Evolutionary conservation across 2,113 vertebrate species (phyloP).

Genomic region (Anoplopoma fimbria): DNA sequence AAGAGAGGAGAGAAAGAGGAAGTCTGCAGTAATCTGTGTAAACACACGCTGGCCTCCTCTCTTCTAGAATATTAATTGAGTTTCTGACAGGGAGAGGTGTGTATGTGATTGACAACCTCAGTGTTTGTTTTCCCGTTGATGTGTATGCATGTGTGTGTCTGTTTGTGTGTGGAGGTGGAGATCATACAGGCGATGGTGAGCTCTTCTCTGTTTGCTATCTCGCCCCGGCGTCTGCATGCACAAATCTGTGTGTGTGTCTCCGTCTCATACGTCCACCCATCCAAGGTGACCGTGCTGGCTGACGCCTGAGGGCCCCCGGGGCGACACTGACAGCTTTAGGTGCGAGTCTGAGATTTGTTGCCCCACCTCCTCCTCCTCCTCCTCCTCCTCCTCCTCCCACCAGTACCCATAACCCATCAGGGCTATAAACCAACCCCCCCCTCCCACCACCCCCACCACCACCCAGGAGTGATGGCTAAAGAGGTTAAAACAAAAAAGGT

Average conservation of each 20-base stretch:
- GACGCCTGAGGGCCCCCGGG: conserved; percentile 74
- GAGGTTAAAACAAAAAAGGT: conserved; percentile 85
- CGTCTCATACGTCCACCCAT: conserved; percentile 70
- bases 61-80: conserved; percentile 78
- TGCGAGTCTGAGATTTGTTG: conserved; percentile 84
- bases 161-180: conserved; percentile 45
- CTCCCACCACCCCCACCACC: neutral
- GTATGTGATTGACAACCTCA: conserved; percentile 32
- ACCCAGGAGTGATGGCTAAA: conserved; percentile 79
- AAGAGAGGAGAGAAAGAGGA: conserved; percentile 19
- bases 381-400: conserved; percentile 56
- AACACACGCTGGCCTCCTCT: conserved; percentile 60
- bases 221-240: conserved; percentile 17
- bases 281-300: conserved; percentile 86
- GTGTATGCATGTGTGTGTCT: conserved; percentile 41
- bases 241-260: conserved; percentile 29
- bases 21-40: conserved; percentile 67
- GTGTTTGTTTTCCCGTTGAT: conserved; percentile 33
- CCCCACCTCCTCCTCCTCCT: conserved; percentile 64
- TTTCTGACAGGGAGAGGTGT: conserved; percentile 60
- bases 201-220: conserved; percentile 62
- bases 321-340: conserved; percentile 86
- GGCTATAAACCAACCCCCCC: conserved; percentile 77
- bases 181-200: conserved; percentile 22
- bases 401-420: conserved; percentile 76